Evolutionary conservation across 2,113 vertebrate genomes (phyloP).

Genomic region (Hyaena hyaena): DNA sequence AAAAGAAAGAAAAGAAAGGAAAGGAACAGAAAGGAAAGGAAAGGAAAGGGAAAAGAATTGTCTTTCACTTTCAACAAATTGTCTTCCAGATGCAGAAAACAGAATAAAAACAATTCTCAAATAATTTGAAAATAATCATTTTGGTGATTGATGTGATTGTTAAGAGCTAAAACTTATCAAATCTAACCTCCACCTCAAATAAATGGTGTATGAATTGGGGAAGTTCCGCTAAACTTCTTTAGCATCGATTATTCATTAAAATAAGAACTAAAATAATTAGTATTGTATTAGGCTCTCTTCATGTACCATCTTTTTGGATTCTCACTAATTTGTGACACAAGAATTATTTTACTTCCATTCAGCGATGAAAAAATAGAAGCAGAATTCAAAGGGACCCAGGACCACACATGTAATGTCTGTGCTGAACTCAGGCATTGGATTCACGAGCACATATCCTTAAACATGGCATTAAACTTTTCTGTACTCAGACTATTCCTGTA

Average conservation of each 20-base stretch:
- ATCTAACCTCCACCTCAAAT: not conserved
- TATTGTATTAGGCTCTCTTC: not conserved
- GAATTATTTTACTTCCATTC: not conserved
- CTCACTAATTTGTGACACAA: not conserved
- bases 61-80: not conserved
- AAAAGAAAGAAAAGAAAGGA: no score
- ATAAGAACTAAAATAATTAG: not conserved
- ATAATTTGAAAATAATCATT: not conserved
- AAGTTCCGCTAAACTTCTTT: not conserved
- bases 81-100: not conserved
- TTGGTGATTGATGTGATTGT: not conserved
- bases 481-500: not conserved
- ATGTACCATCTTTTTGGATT: not conserved
- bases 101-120: not conserved
- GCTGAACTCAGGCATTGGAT: not conserved
- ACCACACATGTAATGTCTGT: no score
- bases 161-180: not conserved
- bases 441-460: not conserved
- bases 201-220: not conserved
- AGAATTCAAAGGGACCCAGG: not conserved
- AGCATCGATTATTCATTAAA: not conserved
- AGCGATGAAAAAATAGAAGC: not conserved
- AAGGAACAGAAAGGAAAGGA: no score
- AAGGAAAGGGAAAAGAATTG: not conserved
- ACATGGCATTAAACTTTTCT: not conserved